Base-by-base conservation (phyloP, 1,140 invertebrate genomes). In the Riptortus pedestris region DNA sequence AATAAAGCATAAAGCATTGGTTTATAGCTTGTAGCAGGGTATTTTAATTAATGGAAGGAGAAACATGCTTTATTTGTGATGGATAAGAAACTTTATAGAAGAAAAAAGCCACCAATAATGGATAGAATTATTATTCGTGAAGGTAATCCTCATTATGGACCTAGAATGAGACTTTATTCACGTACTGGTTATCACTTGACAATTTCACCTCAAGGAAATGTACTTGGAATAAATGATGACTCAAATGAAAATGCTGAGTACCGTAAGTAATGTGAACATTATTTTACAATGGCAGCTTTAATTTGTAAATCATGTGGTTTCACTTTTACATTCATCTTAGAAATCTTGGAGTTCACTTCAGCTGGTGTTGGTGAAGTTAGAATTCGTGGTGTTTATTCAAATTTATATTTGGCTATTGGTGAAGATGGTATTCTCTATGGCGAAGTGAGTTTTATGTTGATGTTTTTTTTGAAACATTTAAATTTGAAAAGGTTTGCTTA, bases 391-490 rank as follows among this genome's bases (percentile, higher is more conserved):
- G 71, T 79, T n/a, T 74, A 81, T 65, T 79, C 79, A 1, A 77
- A 79, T 29, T 69, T 79, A 1, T 85, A 79, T 66, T 70, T 86
- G 20, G 82, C 82, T 16, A 84, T 85, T 74, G 78, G 83, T 67
- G 75, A 76, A 47, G 80, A 80, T 69, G 83, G 84, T 43, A 74
- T 76, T 51, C 71, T 85, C 9, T 83, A 82, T 69, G 81, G 79
- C 47, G 82, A 85, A 75, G 81, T 83, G 74, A 74, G n/a, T 28
- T 57, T 9, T 5, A 57, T 18, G n/a, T n/a, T n/a, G n/a, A n/a
- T n/a, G n/a, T n/a, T n/a, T n/a, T n/a, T n/a, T n/a, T n/a, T n/a
- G n/a, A n/a, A n/a, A n/a, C n/a, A n/a, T n/a, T n/a, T n/a, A n/a
- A n/a, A n/a, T n/a, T n/a, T n/a, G n/a, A n/a, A n/a, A n/a, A n/a